A percentile compares a stretch with the other conserved stretches of the same genome.
Evolutionary conservation across 2,797 vertebrate genomes (phyloP).

Genomic region (Acanthornis magna): DNA sequence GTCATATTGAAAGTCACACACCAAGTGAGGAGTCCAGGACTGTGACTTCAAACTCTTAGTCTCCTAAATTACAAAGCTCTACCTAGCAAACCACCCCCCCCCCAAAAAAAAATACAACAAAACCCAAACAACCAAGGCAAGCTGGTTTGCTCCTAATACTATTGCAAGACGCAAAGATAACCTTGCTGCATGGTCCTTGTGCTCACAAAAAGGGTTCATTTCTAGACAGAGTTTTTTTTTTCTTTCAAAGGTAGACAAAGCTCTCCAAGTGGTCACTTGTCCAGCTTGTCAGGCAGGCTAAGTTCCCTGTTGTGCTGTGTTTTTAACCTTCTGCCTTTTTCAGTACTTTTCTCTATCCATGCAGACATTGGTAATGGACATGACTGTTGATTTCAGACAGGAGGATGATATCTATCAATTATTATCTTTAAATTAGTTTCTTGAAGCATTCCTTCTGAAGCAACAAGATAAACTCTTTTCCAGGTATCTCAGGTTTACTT

Average conservation of each 20-base stretch:
- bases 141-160: not conserved
- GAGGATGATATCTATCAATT: not conserved
- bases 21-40: not conserved
- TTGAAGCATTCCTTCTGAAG: not conserved
- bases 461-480: not conserved
- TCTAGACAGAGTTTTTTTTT: not conserved
- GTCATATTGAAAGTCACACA: not conserved
- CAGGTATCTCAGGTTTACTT: not conserved
- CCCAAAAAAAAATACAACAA: fast-evolving
- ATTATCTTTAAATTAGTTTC: not conserved
- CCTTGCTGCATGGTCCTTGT: not conserved
- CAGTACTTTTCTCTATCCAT: not conserved
- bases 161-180: not conserved
- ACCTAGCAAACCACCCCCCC: fast-evolving
- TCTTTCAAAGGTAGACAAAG: not conserved
- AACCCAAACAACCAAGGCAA: fast-evolving
- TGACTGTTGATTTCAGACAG: not conserved
- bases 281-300: not conserved
- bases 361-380: not conserved
- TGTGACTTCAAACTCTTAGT: not conserved
- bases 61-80: not conserved
- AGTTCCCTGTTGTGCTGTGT: not conserved
- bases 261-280: not conserved
- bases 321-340: conserved; percentile 19
- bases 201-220: not conserved